These are phyloP conservation scores for Bettongia penicillata DNA, from an alignment of 2,113 vertebrate species.

Conservation along the genomic window DNA sequence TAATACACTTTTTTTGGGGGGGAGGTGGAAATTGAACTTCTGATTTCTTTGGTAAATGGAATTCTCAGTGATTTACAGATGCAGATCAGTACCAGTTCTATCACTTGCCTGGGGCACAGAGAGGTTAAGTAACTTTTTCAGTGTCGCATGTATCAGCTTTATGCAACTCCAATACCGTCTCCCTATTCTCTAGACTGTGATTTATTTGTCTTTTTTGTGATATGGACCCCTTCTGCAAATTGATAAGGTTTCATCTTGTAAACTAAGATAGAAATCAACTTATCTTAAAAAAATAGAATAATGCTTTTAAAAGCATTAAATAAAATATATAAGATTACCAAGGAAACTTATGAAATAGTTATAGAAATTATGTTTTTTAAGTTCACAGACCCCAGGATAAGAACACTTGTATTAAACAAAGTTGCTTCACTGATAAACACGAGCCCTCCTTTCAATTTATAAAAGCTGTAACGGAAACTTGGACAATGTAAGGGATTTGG, in stretches of 20 bases:
- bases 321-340: not conserved
- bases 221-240: too few relatives aligned
- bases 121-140: not conserved
- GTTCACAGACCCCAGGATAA: not conserved
- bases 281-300: not conserved
- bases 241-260: too few relatives aligned
- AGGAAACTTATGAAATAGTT: not conserved
- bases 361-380: not conserved
- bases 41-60: not conserved
- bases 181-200: too few relatives aligned
- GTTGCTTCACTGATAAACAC: not conserved
- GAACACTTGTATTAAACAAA: not conserved
- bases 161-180: too few relatives aligned
- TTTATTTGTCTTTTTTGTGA: too few relatives aligned
- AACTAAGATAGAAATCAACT: too few relatives aligned
- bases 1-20: constrained; percentile 5
- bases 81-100: not conserved
- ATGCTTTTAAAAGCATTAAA: not conserved
- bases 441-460: constrained; percentile 44
- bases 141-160: not conserved
- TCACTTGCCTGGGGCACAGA: not conserved
- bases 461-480: constrained; percentile 43
- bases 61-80: not conserved
- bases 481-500: constrained; percentile 11
- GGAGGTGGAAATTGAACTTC: not conserved